These are phyloP conservation scores for Pogonophryne albipinna DNA, from an alignment of 2,797 vertebrate genomes.

Conservation along the genomic window DNA sequence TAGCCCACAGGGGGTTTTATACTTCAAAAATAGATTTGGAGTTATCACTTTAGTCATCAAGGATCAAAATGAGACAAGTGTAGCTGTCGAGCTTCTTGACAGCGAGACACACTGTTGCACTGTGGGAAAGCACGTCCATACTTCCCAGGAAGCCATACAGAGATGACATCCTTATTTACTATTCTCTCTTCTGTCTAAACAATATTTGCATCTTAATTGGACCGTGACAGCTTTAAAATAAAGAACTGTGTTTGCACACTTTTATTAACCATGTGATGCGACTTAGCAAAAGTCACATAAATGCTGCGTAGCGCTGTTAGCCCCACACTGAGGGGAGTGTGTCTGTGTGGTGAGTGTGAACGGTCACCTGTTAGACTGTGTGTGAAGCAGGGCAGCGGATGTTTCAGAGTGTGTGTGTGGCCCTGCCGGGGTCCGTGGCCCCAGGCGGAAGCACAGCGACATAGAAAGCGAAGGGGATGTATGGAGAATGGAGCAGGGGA, in stretches of 20 bases:
- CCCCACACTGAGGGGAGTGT: background rate
- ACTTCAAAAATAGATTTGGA: background rate
- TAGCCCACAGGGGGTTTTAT: background rate
- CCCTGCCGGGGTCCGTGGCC: conserved; percentile 52
- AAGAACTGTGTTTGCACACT: background rate
- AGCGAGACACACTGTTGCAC: background rate
- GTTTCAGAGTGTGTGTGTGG: conserved; percentile 26
- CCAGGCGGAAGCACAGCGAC: conserved; percentile 59
- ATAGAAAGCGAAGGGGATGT: conserved; percentile 49
- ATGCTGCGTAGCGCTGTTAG: background rate
- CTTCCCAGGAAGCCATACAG: background rate
- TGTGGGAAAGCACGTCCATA: background rate
- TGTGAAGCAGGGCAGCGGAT: conserved; percentile 30
- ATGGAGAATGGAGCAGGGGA: conserved; percentile 55
- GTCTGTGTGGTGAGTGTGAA: conserved; percentile 15
- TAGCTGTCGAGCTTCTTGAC: background rate
- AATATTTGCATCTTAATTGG: background rate
- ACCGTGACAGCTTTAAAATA: background rate
- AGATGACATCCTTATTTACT: background rate
- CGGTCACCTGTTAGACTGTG: conserved; percentile 46
- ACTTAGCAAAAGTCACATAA: background rate
- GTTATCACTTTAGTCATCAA: background rate
- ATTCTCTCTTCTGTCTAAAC: background rate
- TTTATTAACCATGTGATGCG: background rate
- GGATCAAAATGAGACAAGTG: background rate